Percentiles rank a stretch among this genome's conserved stretches.
Evolutionary conservation across 2,113 vertebrate species (phyloP).

Genomic region (Nothoprocta perdicaria): DNA sequence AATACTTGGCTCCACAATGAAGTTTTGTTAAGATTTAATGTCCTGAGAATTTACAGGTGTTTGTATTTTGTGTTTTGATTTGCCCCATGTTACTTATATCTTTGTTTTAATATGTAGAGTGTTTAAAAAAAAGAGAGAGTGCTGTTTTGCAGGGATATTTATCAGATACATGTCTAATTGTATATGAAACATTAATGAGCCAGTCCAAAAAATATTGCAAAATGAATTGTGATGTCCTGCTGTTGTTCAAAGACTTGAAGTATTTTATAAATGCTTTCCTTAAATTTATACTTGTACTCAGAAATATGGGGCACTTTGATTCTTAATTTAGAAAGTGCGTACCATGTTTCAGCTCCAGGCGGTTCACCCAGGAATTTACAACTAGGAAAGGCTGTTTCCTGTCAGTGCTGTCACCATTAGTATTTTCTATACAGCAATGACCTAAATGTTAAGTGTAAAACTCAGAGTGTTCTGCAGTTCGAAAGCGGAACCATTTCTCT

Average conservation of each 20-base stretch:
- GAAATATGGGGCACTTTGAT: conserved; percentile 3
- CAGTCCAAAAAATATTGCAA: neutral
- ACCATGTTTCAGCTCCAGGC: neutral
- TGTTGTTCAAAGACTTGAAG: neutral
- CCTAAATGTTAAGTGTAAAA: neutral
- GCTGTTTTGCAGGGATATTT: neutral
- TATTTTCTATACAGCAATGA: neutral
- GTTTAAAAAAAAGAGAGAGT: neutral
- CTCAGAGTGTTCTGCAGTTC: neutral
- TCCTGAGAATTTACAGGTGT: neutral
- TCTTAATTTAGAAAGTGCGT: conserved; percentile 32
- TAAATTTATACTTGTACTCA: neutral
- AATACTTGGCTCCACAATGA: neutral
- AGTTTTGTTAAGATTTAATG: neutral
- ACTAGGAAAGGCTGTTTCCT: conserved; percentile 15
- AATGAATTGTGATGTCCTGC: neutral
- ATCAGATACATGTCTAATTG: neutral
- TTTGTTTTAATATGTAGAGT: neutral
- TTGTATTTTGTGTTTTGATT: neutral
- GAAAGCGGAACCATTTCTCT: neutral
- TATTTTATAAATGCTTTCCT: conserved; percentile 25
- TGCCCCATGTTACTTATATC: neutral
- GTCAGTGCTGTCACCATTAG: neutral
- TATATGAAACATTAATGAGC: neutral
- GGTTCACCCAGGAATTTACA: neutral